A percentile compares a stretch with the other conserved stretches of the same genome.
Conservation (phyloP, 2,113 vertebrate species). For the Chaetops frenatus region DNA sequence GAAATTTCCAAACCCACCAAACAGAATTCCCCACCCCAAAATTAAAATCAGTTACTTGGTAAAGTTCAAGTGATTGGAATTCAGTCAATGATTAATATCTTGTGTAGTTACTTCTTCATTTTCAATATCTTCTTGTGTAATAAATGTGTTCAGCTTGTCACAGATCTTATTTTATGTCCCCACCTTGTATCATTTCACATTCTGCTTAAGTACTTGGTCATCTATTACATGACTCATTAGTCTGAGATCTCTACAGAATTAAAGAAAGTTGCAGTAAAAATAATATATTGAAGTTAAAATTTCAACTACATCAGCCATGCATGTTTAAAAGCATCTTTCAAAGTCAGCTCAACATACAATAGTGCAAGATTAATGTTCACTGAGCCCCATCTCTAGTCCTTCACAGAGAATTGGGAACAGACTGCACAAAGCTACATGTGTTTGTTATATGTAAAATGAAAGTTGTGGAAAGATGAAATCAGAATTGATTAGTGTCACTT, state of each 20-base stretch:
- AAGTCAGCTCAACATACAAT: constrained; percentile 62
- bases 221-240: constrained; percentile 77
- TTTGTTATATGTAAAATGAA: constrained; percentile 29
- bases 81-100: constrained; percentile 61
- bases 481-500: neutral
- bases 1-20: neutral
- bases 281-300: constrained; percentile 71
- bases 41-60: constrained; percentile 33
- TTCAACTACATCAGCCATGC: constrained; percentile 71
- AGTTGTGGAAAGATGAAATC: constrained; percentile 22
- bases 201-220: constrained; percentile 69
- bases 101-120: constrained; percentile 64
- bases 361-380: constrained; percentile 33
- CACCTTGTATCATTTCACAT: constrained; percentile 69
- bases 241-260: constrained; percentile 71
- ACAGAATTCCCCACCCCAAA: constrained; percentile 18
- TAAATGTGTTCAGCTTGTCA: constrained; percentile 69
- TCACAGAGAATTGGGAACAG: neutral
- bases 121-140: constrained; percentile 63
- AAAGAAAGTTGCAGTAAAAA: constrained; percentile 75
- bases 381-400: constrained; percentile 25
- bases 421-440: neutral
- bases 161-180: constrained; percentile 69
- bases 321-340: constrained; percentile 72
- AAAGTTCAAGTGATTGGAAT: constrained; percentile 48